Evolutionary conservation across 1,140 invertebrate species (phyloP).

Genomic region (Probaryconus sp.): DNA sequence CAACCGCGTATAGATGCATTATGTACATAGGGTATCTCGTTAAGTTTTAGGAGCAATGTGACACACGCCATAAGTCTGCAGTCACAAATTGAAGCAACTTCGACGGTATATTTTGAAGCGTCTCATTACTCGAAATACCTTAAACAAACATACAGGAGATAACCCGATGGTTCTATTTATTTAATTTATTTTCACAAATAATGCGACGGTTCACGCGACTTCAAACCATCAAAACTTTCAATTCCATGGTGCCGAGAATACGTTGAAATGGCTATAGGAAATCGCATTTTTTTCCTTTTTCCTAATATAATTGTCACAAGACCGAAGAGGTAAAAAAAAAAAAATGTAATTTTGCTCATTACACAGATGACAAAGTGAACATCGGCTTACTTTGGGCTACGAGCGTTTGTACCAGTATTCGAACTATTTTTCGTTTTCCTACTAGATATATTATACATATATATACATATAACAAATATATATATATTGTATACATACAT

Average conservation of each 20-base stretch:
- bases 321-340: background rate
- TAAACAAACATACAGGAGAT: slow-evolving; percentile 27
- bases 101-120: slow-evolving; percentile 19
- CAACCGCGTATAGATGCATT: slow-evolving; percentile 33
- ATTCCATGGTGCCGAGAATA: too few relatives aligned
- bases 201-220: slow-evolving; percentile 22
- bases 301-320: background rate
- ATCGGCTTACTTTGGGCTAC: slow-evolving; percentile 40
- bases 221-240: too few relatives aligned
- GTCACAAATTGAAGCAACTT: slow-evolving; percentile 18
- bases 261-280: background rate
- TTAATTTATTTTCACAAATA: slow-evolving; percentile 49
- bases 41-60: slow-evolving; percentile 38
- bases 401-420: slow-evolving; percentile 59
- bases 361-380: background rate
- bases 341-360: slow-evolving; percentile 34
- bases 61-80: slow-evolving; percentile 30
- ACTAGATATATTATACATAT: slow-evolving; percentile 50
- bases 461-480: slow-evolving; percentile 31
- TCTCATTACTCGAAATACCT: slow-evolving; percentile 22
- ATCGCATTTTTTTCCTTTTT: background rate
- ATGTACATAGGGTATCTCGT: slow-evolving; percentile 41
- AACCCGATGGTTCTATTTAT: slow-evolving; percentile 43
- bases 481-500: slow-evolving; percentile 52
- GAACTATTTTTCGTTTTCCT: slow-evolving; percentile 51